Evolutionary conservation across 1,140 invertebrate species (phyloP).

Genomic region (Leguminivora glycinivorella): DNA sequence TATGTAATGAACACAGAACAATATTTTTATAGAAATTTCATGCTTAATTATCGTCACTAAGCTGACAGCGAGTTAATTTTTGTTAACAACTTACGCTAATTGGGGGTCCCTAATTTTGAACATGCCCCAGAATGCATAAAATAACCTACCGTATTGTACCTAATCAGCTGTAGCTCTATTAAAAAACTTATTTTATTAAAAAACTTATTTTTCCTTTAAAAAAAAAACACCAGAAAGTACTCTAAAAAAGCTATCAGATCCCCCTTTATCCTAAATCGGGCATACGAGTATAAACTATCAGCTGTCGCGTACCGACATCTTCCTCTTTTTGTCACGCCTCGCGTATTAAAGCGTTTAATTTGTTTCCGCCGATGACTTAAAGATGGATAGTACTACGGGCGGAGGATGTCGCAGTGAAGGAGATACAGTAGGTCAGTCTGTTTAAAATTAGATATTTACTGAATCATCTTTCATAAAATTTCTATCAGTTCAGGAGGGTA

Average conservation of each 20-base stretch:
- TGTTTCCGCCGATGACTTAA: slow-evolving; percentile 60
- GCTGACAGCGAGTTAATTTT: too few species aligned
- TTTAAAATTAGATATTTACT: not conserved
- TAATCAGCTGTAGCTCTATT: too few species aligned
- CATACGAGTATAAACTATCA: slow-evolving; percentile 12
- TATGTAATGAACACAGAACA: too few species aligned
- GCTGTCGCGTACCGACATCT: slow-evolving; percentile 31
- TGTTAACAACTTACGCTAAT: too few species aligned
- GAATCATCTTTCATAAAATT: not conserved
- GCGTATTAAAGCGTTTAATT: slow-evolving; percentile 76
- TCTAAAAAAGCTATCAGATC: not conserved
- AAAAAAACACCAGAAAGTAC: not conserved
- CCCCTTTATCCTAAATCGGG: not conserved
- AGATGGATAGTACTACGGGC: slow-evolving; percentile 55
- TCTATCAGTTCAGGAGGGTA: too few species aligned
- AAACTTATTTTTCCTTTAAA: too few species aligned
- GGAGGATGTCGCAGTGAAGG: slow-evolving; percentile 15
- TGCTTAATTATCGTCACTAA: too few species aligned
- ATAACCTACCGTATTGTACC: too few species aligned
- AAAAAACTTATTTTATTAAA: too few species aligned
- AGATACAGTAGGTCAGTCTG: slow-evolving; percentile 4
- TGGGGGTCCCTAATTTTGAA: too few species aligned
- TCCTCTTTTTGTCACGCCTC: slow-evolving; percentile 70
- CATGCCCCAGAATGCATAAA: too few species aligned
- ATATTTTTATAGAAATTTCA: too few species aligned